A percentile compares a stretch with the other conserved stretches of the same genome.
These are phyloP conservation scores for Raillietiella orientalis DNA, from an alignment of 2,888 invertebrate genomes.

Conservation along the genomic window DNA sequence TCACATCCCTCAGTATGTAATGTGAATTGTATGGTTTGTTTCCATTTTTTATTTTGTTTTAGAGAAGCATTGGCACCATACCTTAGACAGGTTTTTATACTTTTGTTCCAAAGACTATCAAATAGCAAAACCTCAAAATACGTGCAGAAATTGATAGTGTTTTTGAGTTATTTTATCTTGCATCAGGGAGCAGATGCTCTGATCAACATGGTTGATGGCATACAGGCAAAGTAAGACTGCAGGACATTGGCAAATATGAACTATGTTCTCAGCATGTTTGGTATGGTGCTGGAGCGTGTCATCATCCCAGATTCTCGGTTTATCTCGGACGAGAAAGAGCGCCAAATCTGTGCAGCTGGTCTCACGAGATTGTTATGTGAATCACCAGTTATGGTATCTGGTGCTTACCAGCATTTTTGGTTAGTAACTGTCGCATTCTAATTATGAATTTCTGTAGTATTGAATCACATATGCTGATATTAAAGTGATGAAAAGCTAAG, in stretches of 20 bases:
- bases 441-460: too few species aligned
- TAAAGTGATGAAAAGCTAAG: too few species aligned
- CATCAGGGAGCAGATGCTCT: conserved; percentile 41
- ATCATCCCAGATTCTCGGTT: conserved; percentile 57
- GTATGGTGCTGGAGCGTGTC: conserved; percentile 74
- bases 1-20: conserved; percentile 41
- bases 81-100: conserved; percentile 53
- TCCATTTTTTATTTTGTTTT: conserved; percentile 10
- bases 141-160: conserved; percentile 59
- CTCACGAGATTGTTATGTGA: conserved; percentile 54
- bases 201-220: conserved; percentile 42
- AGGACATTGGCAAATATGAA: too few species aligned
- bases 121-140: conserved; percentile 85
- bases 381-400: conserved; percentile 25
- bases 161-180: conserved; percentile 54
- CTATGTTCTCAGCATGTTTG: conserved; percentile 38
- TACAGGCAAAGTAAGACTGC: conserved; percentile 37
- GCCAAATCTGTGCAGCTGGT: conserved; percentile 70
- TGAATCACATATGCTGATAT: too few species aligned
- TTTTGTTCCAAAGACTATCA: conserved; percentile 73
- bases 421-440: too few species aligned
- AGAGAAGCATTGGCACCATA: conserved; percentile 37
- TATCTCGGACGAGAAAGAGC: conserved; percentile 43
- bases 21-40: too few species aligned
- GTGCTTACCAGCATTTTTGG: conserved; percentile 24